These are phyloP conservation scores for Temnopleurus reevesii DNA, from an alignment of 53 echinoderm and acorn worm genomes.

Conservation along the genomic window DNA sequence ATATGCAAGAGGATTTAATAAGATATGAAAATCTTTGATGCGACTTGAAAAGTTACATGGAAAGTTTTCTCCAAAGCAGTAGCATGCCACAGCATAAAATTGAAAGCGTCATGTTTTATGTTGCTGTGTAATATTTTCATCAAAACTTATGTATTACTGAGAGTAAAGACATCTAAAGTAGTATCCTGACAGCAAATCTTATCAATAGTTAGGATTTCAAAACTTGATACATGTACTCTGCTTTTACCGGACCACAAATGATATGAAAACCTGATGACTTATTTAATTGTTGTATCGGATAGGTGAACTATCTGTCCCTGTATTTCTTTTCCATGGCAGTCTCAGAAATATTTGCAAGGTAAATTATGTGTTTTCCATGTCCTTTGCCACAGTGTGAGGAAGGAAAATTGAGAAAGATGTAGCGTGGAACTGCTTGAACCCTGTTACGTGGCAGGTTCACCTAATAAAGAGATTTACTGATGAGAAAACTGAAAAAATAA, in stretches of 20 bases:
- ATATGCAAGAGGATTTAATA: too few relatives aligned
- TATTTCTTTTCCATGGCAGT: conserved; percentile 10
- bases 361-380: not conserved
- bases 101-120: not conserved
- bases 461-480: conserved; percentile 55
- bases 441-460: conserved; percentile 46
- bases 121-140: conserved; percentile 17
- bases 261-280: not conserved
- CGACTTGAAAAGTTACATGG: conserved; percentile 31
- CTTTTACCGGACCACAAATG: not conserved
- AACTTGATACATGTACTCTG: not conserved
- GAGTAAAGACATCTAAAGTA: not conserved
- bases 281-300: not conserved
- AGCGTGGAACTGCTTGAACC: conserved; percentile 44
- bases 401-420: not conserved
- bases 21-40: too few relatives aligned
- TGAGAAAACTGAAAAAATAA: not conserved
- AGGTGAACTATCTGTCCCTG: conserved; percentile 13
- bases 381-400: conserved; percentile 4
- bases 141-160: conserved; percentile 8
- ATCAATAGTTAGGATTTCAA: too few relatives aligned
- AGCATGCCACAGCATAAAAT: not conserved
- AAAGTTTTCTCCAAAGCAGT: not conserved
- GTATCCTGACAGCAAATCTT: not conserved
- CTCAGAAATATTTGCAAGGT: conserved; percentile 25